A percentile compares a stretch with the other conserved stretches of the same genome.
phyloP scores from a whole-genome alignment of 2,797 vertebrate genomes.

The Diplodus puntazzo region DNA sequence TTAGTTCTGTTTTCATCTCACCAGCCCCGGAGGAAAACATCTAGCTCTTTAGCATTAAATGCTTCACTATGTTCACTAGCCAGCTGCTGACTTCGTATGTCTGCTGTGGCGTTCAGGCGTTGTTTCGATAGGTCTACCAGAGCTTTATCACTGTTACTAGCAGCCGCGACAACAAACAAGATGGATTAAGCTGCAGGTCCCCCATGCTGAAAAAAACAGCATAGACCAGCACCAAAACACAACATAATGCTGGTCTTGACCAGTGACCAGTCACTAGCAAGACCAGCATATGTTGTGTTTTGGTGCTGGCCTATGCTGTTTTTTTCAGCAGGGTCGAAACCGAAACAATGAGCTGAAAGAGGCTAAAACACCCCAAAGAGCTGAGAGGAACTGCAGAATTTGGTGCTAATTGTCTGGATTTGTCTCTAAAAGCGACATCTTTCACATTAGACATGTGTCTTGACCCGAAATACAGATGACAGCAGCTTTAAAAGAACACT shows the following conservation, averaged over 20 bases:
- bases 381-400: not conserved
- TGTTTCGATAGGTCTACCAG: too few species aligned
- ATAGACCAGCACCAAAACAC: too few species aligned
- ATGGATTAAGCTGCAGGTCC: not conserved
- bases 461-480: not conserved
- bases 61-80: too few species aligned
- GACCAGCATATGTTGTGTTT: too few species aligned
- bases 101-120: not conserved
- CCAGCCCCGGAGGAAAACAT: not conserved
- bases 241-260: too few species aligned
- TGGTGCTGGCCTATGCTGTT: too few species aligned
- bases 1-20: not conserved
- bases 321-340: not conserved
- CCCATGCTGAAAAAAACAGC: too few species aligned
- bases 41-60: not conserved
- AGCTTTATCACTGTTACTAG: not conserved
- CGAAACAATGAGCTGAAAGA: not conserved
- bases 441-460: not conserved
- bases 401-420: not conserved
- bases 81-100: not conserved
- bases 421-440: not conserved
- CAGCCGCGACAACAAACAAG: not conserved
- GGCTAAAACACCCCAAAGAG: not conserved
- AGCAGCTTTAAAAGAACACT: too few species aligned
- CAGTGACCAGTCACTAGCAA: too few species aligned